phyloP scores from a whole-genome alignment of 1,140 invertebrate species.

The Trichomalopsis sarcophagae region DNA sequence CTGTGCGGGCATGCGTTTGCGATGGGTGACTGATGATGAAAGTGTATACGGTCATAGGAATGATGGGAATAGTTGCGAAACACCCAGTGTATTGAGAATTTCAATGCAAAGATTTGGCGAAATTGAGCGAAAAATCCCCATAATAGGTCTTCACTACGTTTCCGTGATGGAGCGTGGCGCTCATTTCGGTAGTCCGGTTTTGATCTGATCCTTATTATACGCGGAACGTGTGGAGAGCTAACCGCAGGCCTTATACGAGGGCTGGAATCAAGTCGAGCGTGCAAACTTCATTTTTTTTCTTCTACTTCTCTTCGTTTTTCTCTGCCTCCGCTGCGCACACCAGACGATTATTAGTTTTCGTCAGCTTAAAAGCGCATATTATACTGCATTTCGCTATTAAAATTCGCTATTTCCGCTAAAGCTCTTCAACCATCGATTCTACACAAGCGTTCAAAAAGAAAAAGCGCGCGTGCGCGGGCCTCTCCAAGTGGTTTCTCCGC shows the following conservation, averaged over 20 bases:
- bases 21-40: no score
- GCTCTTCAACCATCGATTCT: no score
- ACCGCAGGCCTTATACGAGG: not conserved
- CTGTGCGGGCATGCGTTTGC: no score
- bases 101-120: not conserved
- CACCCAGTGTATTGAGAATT: no score
- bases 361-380: no score
- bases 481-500: not conserved
- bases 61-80: no score
- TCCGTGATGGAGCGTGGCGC: not conserved
- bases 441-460: not conserved
- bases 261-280: not conserved
- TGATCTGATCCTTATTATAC: constrained; percentile 16
- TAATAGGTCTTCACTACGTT: not conserved
- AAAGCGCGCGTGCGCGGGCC: not conserved
- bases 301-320: not conserved
- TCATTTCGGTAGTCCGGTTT: constrained; percentile 18
- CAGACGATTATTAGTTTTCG: no score
- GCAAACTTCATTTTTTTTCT: not conserved
- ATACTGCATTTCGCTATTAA: no score
- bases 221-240: not conserved
- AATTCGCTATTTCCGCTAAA: no score
- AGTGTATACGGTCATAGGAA: no score
- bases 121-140: not conserved
- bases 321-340: no score